These are phyloP conservation scores for Drosophila suzukii DNA, from an alignment of 1,140 invertebrate species.

Conservation along the genomic window DNA sequence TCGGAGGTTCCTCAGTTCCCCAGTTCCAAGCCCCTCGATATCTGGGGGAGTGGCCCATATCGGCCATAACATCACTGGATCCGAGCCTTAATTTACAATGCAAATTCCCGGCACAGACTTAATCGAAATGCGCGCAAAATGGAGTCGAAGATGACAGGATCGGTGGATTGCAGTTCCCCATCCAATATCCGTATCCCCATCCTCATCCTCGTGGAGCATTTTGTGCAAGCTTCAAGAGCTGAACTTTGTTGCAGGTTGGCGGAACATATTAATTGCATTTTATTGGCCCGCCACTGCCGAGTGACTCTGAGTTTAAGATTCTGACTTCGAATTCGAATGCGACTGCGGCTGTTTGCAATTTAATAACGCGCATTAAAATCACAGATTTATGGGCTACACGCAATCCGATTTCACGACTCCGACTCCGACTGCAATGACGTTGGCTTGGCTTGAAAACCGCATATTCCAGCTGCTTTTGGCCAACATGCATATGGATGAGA, in stretches of 20 bases:
- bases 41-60: slow-evolving; percentile 51
- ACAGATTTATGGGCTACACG: slow-evolving; percentile 79
- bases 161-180: neutral
- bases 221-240: slow-evolving; percentile 61
- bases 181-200: no score
- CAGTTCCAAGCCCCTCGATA: neutral
- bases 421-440: slow-evolving; percentile 40
- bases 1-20: neutral
- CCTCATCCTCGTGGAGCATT: slow-evolving; percentile 42
- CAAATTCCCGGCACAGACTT: slow-evolving; percentile 60
- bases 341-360: slow-evolving; percentile 67
- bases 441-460: slow-evolving; percentile 37
- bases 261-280: slow-evolving; percentile 83
- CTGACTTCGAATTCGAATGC: slow-evolving; percentile 7
- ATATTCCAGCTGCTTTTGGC: slow-evolving; percentile 14
- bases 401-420: slow-evolving; percentile 78
- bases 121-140: slow-evolving; percentile 71
- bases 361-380: slow-evolving; percentile 83
- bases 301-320: slow-evolving; percentile 10
- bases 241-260: slow-evolving; percentile 78
- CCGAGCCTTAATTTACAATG: slow-evolving; percentile 71
- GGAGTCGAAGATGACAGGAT: slow-evolving; percentile 44
- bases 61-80: slow-evolving; percentile 43
- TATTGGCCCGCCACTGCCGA: slow-evolving; percentile 64
- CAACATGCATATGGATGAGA: slow-evolving; percentile 42